Evolutionary conservation across 2,113 vertebrate species (phyloP).

Genomic region (Lycaon pictus): DNA sequence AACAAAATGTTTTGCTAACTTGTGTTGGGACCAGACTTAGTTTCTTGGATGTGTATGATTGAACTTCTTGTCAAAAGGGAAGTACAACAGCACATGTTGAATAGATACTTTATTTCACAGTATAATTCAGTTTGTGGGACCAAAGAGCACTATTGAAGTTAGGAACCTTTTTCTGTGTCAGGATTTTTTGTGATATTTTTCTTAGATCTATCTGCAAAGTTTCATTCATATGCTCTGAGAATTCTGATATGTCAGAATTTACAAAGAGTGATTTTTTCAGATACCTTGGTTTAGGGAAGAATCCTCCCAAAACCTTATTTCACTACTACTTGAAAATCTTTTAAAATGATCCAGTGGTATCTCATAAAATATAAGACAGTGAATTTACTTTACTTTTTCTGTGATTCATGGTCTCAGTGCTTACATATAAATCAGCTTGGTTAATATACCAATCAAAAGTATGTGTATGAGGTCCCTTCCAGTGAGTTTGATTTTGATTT

Average conservation of each 20-base stretch:
- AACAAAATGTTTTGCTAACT: not conserved
- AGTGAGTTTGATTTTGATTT: constrained; percentile 17
- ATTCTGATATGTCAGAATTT: constrained; percentile 27
- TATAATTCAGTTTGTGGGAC: not conserved
- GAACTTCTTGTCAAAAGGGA: not conserved
- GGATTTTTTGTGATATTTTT: not conserved
- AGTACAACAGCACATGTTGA: not conserved
- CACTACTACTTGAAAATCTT: constrained; percentile 7
- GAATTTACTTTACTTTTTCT: not conserved
- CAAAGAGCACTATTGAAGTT: not conserved
- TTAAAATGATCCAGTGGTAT: not conserved
- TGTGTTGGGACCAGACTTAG: not conserved
- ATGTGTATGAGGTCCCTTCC: not conserved
- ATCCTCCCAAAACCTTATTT: not conserved
- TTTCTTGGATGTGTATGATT: not conserved
- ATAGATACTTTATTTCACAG: not conserved
- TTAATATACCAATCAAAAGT: not conserved
- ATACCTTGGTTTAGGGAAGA: not conserved
- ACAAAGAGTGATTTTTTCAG: not conserved
- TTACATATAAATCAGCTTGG: not conserved
- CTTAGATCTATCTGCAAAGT: not conserved
- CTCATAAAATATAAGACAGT: not conserved
- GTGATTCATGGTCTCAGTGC: not conserved
- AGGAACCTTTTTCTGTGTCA: not conserved
- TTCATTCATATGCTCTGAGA: not conserved